A percentile compares a stretch with the other conserved stretches of the same genome.
These are phyloP conservation scores for Machaerirhynchus nigripectus DNA, from an alignment of 2,113 vertebrate genomes.

Conservation along the genomic window DNA sequence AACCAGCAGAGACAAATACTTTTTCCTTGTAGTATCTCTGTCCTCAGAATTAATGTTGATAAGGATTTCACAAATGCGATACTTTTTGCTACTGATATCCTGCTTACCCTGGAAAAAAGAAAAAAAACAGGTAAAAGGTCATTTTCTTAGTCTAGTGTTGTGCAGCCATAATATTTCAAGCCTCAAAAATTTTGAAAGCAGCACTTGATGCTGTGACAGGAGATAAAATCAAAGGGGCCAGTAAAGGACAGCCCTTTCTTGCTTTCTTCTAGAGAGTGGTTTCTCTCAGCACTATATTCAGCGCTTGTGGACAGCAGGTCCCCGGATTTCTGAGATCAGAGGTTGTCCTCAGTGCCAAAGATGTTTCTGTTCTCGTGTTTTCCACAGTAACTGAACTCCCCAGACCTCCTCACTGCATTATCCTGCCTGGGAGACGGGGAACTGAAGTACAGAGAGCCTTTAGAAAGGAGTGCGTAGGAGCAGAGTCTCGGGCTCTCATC, in stretches of 20 bases:
- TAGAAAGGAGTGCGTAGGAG: neutral
- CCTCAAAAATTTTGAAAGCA: slow-evolving; percentile 55
- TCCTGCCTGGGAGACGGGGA: neutral
- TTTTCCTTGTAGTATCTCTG: neutral
- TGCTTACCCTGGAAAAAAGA: neutral
- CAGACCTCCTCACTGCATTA: neutral
- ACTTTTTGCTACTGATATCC: neutral
- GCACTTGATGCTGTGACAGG: slow-evolving; percentile 49
- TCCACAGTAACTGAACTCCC: neutral
- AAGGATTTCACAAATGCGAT: neutral
- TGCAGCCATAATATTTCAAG: neutral
- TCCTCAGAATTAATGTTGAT: neutral
- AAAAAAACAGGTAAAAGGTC: neutral
- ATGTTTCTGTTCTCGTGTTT: neutral
- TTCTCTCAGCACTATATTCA: neutral
- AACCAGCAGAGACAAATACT: neutral
- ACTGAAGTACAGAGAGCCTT: neutral
- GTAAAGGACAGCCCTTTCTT: neutral
- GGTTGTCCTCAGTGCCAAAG: neutral
- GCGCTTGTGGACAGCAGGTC: neutral
- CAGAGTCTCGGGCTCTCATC: neutral
- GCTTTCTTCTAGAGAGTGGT: neutral
- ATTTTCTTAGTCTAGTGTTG: neutral
- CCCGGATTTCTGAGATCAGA: slow-evolving; percentile 31
- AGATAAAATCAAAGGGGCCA: slow-evolving; percentile 39